Evolutionary conservation across 1,140 invertebrate species (phyloP), one percentile per base, ranked within the genome.

Genomic region (Helicorthomorpha holstii): DNA sequence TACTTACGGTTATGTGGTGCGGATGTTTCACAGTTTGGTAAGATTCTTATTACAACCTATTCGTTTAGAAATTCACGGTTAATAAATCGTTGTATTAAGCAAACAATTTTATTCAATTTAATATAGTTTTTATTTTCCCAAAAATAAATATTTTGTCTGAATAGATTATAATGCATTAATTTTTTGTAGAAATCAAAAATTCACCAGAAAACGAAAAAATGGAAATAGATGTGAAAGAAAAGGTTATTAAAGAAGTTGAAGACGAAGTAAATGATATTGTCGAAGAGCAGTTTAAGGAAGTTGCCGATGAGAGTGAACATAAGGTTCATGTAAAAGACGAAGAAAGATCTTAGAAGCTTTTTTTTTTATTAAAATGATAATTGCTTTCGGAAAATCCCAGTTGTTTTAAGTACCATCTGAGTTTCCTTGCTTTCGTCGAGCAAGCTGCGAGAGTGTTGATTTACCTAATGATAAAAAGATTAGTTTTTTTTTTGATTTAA

Each of bases 1-100:
- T 85, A 83, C 56, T 68, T 95, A 27, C 68, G 88, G 14, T 66
- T 95, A 48, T 73, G 89, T 56, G 87, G 87, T 7, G 81, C 78
- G 34, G 85, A 91, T 66, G 76, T 79, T 43, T 81, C 81, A 27
- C 84, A 83, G 69, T 85, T 78, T 66, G 80, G 80, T 82, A 61
- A 54, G 51, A n/a, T n/a, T n/a, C n/a, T n/a, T n/a, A n/a, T n/a
- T n/a, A n/a, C n/a, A n/a, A n/a, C n/a, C n/a, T n/a, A n/a, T n/a
- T n/a, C n/a, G n/a, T n/a, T n/a, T n/a, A n/a, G n/a, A n/a, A n/a
- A n/a, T n/a, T n/a, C n/a, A n/a, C n/a, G n/a, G n/a, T n/a, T n/a
- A n/a, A n/a, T n/a, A n/a, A n/a, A n/a, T n/a, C n/a, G n/a, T n/a
- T n/a, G n/a, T n/a, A n/a, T n/a, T n/a, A n/a, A n/a, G n/a, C n/a